A percentile compares a stretch with the other conserved stretches of the same genome.
Conservation (phyloP, 37 sponge, comb jelly and placozoan species). For the Halichondria panicea region DNA sequence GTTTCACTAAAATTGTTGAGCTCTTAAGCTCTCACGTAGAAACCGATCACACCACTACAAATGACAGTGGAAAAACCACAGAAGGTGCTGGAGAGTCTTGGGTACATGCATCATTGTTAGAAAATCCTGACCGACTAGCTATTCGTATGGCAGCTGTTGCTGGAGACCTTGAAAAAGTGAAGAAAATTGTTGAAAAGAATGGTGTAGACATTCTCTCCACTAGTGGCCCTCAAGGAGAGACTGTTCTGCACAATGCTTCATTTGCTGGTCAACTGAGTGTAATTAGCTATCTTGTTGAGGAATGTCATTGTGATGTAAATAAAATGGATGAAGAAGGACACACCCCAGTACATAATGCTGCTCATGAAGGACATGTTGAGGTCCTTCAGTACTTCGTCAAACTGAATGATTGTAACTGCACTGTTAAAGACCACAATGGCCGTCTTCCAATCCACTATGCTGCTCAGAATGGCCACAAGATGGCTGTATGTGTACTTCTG, state of each 20-base stretch:
- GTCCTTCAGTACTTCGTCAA: constrained; percentile 42
- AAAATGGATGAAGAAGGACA: constrained; percentile 36
- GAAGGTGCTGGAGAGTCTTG: constrained; percentile 5
- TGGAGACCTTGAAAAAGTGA: constrained; percentile 29
- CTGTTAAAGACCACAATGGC: constrained; percentile 54
- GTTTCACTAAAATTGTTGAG: constrained; percentile 47
- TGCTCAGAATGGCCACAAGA: constrained; percentile 62
- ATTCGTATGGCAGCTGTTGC: constrained; percentile 40
- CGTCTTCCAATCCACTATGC: constrained; percentile 74
- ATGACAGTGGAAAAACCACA: neutral
- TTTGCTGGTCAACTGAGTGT: constrained; percentile 43
- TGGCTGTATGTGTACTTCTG: constrained; percentile 51
- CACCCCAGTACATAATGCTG: constrained; percentile 66
- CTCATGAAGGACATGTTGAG: constrained; percentile 63
- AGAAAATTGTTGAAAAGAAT: neutral
- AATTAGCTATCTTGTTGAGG: constrained; percentile 33
- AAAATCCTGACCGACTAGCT: constrained; percentile 17
- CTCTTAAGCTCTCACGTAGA: constrained; percentile 22
- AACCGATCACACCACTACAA: neutral
- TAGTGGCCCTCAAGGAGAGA: constrained; percentile 48
- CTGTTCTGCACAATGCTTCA: constrained; percentile 48
- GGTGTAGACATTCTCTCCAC: constrained; percentile 13
- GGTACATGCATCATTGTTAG: constrained; percentile 8
- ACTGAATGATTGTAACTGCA: constrained; percentile 33
- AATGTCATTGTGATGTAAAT: constrained; percentile 29